Base-by-base conservation (phyloP, 2,113 vertebrate genomes). In the Gambusia holbrooki region DNA sequence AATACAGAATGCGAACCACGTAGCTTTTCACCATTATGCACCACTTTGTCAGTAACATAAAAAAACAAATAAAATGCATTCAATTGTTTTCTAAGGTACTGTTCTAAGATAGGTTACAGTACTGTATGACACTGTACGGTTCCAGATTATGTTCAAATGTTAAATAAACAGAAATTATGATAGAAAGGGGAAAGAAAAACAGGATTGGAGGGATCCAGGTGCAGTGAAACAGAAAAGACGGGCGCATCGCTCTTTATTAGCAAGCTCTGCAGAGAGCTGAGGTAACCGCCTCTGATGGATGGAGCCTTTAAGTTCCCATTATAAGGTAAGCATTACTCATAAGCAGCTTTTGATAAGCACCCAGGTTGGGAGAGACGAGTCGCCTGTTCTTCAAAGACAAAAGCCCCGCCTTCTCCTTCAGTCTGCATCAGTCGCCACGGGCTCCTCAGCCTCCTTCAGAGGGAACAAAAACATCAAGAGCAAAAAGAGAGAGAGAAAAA, bases 241-340 rank as follows among this genome's bases (percentile, higher is more conserved):
- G 64, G 42, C 45, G 40, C 73, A 79, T 86, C 77, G 28, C 67
- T 84, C 83, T 82, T 83, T 80, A 79, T 86, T 81, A 82, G 54
- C 48, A 14, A 11, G 62, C 65, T 69, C n/a, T 11, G 70, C 71
- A 76, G 48, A 62, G 77, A 66, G 80, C 77, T 74, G 6, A 74
- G 71, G 33, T 77, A 87, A 82, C 81, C 11, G 79, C 76, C 63
- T 71, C 71, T 87, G 83, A 89, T 86, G 80, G 81, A 87, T 86
- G 83, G 62, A 80, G 73, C 80, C 81, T 84, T 81, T 83, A 91
- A 76, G 74, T 73, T 84, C 87, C 79, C 77, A 82, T 90, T 84
- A 86, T 73, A 79, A 84, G 51, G 70, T 75, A 81, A 78, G 75
- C 65, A 71, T 68, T 73, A 67, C 84, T 87, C 84, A 74, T 88